Conservation (phyloP, 2,113 vertebrate genomes). For the Channa maculata region DNA sequence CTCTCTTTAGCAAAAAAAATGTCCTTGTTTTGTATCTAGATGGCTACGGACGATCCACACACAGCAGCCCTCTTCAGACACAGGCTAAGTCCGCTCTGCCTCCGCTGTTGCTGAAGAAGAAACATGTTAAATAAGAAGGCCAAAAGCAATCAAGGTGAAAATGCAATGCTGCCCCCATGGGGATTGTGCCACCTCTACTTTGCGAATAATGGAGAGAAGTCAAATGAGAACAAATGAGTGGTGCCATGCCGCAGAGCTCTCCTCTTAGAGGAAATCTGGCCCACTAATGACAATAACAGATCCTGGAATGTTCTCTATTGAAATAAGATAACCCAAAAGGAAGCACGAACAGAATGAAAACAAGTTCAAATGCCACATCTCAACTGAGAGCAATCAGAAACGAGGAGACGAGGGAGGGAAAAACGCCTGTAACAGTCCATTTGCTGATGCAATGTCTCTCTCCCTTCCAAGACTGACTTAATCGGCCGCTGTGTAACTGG, state of each 20-base stretch:
- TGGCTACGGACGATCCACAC: slow-evolving; percentile 14
- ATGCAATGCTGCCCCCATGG: slow-evolving; percentile 57
- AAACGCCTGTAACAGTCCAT: slow-evolving; percentile 43
- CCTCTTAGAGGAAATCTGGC: slow-evolving; percentile 57
- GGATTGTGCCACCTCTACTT: slow-evolving; percentile 67
- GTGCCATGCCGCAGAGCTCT: slow-evolving; percentile 37
- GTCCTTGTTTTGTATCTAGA: slow-evolving; percentile 34
- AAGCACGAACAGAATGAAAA: slow-evolving; percentile 28
- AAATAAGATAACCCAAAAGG: slow-evolving; percentile 55
- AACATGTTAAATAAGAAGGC: slow-evolving; percentile 71
- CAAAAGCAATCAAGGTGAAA: slow-evolving; percentile 76
- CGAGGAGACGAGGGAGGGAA: slow-evolving; percentile 16
- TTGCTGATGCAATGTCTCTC: slow-evolving; percentile 37
- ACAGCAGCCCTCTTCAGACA: neutral
- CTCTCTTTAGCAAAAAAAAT: slow-evolving; percentile 9
- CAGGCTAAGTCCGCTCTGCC: slow-evolving; percentile 41
- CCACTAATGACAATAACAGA: slow-evolving; percentile 69
- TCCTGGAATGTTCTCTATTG: slow-evolving; percentile 56
- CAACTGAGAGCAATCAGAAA: slow-evolving; percentile 34
- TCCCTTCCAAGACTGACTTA: slow-evolving; percentile 33
- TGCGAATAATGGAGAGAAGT: slow-evolving; percentile 65
- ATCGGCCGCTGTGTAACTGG: slow-evolving; percentile 8
- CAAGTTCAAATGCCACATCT: slow-evolving; percentile 44
- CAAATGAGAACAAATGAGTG: slow-evolving; percentile 76
- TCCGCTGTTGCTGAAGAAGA: slow-evolving; percentile 22